phyloP scores from a whole-genome alignment of 2,888 invertebrate species.

The Tethea ocularis region DNA sequence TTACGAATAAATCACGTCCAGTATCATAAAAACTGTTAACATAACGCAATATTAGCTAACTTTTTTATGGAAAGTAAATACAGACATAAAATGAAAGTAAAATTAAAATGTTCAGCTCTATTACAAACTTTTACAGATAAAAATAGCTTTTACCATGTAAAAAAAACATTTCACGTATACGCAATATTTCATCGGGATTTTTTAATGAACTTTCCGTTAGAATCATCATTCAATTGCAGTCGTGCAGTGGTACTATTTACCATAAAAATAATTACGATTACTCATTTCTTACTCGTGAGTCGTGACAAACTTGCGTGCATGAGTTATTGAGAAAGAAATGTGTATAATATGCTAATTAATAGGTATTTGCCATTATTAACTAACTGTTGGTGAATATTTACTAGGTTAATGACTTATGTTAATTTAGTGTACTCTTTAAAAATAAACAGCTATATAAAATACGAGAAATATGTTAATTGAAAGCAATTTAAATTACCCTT shows the following conservation, averaged over 20 bases:
- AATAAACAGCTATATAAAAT: too few species aligned
- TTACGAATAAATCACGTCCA: neutral
- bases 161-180: conserved; percentile 17
- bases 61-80: neutral
- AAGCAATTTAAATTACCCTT: too few species aligned
- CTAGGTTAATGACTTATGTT: neutral
- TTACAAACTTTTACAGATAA: neutral
- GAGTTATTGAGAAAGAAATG: neutral
- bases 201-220: conserved; percentile 33
- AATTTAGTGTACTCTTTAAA: neutral
- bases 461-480: too few species aligned
- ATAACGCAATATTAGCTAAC: neutral
- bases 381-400: neutral
- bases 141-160: neutral
- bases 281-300: neutral
- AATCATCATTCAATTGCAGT: neutral
- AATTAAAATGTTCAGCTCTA: neutral
- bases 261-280: conserved; percentile 2
- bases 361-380: neutral
- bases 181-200: conserved; percentile 23
- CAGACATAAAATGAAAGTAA: neutral
- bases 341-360: neutral
- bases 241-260: neutral
- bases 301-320: neutral
- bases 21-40: neutral